Conservation (phyloP, 2,113 vertebrate genomes). For the Siphamia tubifer region DNA sequence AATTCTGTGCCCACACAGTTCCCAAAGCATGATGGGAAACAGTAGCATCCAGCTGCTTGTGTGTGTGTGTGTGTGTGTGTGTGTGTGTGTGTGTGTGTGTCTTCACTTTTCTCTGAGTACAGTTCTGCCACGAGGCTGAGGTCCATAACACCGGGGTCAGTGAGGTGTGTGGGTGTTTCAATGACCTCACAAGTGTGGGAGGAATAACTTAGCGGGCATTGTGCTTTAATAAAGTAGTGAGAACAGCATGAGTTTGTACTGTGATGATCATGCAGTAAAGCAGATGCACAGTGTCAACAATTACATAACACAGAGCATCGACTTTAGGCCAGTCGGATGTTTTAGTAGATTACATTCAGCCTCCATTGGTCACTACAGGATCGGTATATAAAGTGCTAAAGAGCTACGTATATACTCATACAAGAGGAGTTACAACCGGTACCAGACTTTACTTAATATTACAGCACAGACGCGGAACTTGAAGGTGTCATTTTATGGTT, state of each 20-base stretch:
- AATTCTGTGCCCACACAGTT: slow-evolving; percentile 2
- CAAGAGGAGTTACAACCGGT: too few relatives aligned
- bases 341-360: too few relatives aligned
- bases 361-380: too few relatives aligned
- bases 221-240: neutral
- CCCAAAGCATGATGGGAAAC: neutral
- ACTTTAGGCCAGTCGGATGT: neutral
- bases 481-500: too few relatives aligned
- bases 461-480: too few relatives aligned
- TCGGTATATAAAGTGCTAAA: too few relatives aligned
- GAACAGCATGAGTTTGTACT: neutral
- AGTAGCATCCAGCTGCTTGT: neutral
- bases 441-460: too few relatives aligned
- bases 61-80: neutral
- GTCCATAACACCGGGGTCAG: slow-evolving; percentile 9
- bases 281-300: neutral
- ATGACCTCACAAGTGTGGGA: slow-evolving; percentile 37
- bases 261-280: neutral
- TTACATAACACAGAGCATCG: neutral
- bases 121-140: slow-evolving; percentile 1
- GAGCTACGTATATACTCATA: too few relatives aligned
- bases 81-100: neutral
- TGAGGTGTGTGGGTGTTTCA: neutral
- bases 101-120: slow-evolving; percentile 1
- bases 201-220: slow-evolving; percentile 24